phyloP scores from a whole-genome alignment of 2,797 vertebrate species.

The Amphiprion clarkii region DNA sequence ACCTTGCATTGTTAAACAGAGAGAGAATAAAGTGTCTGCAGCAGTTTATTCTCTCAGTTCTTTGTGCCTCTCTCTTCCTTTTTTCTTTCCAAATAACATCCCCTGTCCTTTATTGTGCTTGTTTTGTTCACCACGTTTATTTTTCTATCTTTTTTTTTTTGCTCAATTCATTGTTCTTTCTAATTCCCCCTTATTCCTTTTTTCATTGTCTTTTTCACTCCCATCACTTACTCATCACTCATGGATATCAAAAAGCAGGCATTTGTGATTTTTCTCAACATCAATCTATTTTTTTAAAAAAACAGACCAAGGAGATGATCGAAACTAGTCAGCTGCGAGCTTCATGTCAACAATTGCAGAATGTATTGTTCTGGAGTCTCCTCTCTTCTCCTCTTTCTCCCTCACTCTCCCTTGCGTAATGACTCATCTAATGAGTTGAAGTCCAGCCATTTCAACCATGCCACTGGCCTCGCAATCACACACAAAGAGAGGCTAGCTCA shows the following conservation, averaged over 20 bases:
- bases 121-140: slow-evolving; percentile 24
- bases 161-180: slow-evolving; percentile 22
- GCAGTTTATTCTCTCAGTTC: slow-evolving; percentile 43
- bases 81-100: slow-evolving; percentile 33
- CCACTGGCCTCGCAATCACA: slow-evolving; percentile 28
- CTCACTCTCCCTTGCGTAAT: slow-evolving; percentile 44
- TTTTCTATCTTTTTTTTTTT: slow-evolving; percentile 21
- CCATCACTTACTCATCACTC: slow-evolving; percentile 5
- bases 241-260: not conserved
- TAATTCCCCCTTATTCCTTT: slow-evolving; percentile 13
- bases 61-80: slow-evolving; percentile 29
- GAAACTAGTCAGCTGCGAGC: not conserved
- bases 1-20: slow-evolving; percentile 59
- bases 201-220: slow-evolving; percentile 1
- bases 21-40: slow-evolving; percentile 57
- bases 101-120: slow-evolving; percentile 17
- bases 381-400: slow-evolving; percentile 1
- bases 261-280: not conserved
- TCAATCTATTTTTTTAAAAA: not conserved
- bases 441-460: slow-evolving; percentile 45
- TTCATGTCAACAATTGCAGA: slow-evolving; percentile 18
- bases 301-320: not conserved
- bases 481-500: slow-evolving; percentile 20
- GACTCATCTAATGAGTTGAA: slow-evolving; percentile 63
- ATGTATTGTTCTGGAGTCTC: slow-evolving; percentile 36